Percentiles rank a stretch among this genome's conserved stretches.
Conservation (phyloP, 2,888 invertebrate genomes). For the Microchrysa polita region DNA sequence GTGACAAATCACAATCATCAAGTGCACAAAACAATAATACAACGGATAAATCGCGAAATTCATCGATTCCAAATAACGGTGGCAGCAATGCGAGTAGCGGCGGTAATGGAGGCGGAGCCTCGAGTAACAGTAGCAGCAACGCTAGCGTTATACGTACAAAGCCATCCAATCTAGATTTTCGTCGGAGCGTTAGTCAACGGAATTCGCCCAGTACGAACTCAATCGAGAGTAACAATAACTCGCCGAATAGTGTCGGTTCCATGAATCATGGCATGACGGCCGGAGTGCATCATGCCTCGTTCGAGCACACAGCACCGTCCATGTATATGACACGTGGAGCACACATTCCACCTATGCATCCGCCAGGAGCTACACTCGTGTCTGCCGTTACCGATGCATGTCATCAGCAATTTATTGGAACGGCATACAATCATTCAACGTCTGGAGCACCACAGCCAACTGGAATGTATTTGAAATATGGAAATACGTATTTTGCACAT, state of each 20-base stretch:
- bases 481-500: slow-evolving; percentile 64
- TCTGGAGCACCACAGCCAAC: slow-evolving; percentile 51
- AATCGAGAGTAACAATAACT: slow-evolving; percentile 64
- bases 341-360: slow-evolving; percentile 62
- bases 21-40: slow-evolving; percentile 21
- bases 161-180: slow-evolving; percentile 59
- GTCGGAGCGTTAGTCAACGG: slow-evolving; percentile 61
- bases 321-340: slow-evolving; percentile 60
- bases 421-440: slow-evolving; percentile 66
- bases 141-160: slow-evolving; percentile 55
- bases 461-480: slow-evolving; percentile 64
- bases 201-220: slow-evolving; percentile 64
- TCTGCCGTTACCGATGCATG: slow-evolving; percentile 58
- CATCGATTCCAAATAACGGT: slow-evolving; percentile 51
- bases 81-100: slow-evolving; percentile 47
- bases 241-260: slow-evolving; percentile 62
- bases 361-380: slow-evolving; percentile 59
- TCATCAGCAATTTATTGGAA: slow-evolving; percentile 65
- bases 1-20: slow-evolving; percentile 29
- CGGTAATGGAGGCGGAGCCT: slow-evolving; percentile 45
- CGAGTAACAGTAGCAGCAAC: slow-evolving; percentile 49
- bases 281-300: background rate
- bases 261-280: slow-evolving; percentile 51
- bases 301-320: slow-evolving; percentile 54
- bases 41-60: slow-evolving; percentile 31